These are phyloP conservation scores for Conopomorpha cramerella DNA, from an alignment of 1,140 invertebrate species.

Conservation along the genomic window DNA sequence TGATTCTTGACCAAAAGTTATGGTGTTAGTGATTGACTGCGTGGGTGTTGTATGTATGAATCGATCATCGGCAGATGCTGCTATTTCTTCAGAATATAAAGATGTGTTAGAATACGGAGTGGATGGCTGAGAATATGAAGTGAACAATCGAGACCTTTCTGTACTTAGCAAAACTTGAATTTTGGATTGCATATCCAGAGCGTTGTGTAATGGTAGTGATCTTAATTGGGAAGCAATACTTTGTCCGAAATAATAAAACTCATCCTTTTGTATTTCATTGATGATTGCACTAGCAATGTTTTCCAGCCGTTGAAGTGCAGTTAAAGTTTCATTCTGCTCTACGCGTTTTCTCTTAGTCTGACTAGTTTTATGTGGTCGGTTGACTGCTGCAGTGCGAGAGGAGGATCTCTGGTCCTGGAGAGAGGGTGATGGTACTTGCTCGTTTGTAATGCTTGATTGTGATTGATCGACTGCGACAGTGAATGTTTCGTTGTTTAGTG, in stretches of 20 bases:
- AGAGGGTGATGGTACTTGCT: neutral
- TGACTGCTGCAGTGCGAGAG: neutral
- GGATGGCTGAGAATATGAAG: slow-evolving; percentile 2
- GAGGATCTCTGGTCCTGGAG: neutral
- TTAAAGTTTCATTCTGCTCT: neutral
- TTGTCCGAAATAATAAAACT: slow-evolving; percentile 6
- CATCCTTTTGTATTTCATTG: neutral
- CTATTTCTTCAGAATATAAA: slow-evolving; percentile 1
- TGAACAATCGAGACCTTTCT: neutral
- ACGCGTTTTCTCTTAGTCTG: neutral
- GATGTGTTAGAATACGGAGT: slow-evolving; percentile 1
- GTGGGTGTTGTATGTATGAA: slow-evolving; percentile 1
- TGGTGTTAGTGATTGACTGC: neutral
- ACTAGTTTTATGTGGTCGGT: neutral
- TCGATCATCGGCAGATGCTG: slow-evolving; percentile 2
- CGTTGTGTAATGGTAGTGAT: slow-evolving; percentile 4
- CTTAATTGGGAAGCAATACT: slow-evolving; percentile 7
- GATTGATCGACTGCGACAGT: neutral
- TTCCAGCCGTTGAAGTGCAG: neutral
- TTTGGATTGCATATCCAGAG: slow-evolving; percentile 6
- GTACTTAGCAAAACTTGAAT: slow-evolving; percentile 5
- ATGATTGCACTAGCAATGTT: neutral
- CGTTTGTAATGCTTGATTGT: neutral
- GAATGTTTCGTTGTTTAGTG: neutral
- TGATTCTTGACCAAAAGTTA: neutral